Base-by-base conservation (phyloP, 2,797 vertebrate genomes). In the Hypotaenidia philippensis region DNA sequence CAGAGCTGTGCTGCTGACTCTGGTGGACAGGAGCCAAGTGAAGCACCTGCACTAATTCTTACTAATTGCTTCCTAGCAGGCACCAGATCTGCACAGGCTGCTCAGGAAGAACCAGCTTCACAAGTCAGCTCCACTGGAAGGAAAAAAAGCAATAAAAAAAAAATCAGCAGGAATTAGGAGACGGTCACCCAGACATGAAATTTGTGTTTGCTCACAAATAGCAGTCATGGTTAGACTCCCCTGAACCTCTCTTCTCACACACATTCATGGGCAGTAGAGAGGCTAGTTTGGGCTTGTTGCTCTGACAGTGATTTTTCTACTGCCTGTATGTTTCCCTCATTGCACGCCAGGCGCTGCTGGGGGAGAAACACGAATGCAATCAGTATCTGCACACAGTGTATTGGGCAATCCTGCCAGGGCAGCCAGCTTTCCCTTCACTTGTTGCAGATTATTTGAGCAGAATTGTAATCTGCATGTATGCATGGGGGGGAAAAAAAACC, bases 1-100 rank as follows among this genome's bases (percentile, higher is more conserved):
- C 31, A 0, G 1, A 77, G 81, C 40, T 59, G 52, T 16, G 1
- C 36, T 63, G 27, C 83, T 92, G 89, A 68, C 40, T 86, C 31
- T 47, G 1, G 0, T 61, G 75, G 69, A 75, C 0, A 5, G 49
- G 16, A 93, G 68, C 76, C 93, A 93, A 75, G 57, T 83, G 49
- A 80, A 93, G 31, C 52, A 85, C 75, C 95, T 92, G 84, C 31
- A n/a, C 77, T 93, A 84, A 94, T 77, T 87, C 68, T 68, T 89
- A 55, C 17, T 91, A 87, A 90, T 83, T 93, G 57, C 60, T 40
- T 94, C 64, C 44, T 81, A 71, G 32, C 41, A 82, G 49, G 32
- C 55, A 85, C 34, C 2, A 4, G 49, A 56, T 89, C 56, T 1
- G 9, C 25, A 31, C 0, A 2, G 65, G 63, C 77, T 75, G 81